These are phyloP conservation scores for Apoderus coryli DNA, from an alignment of 2,888 invertebrate species.

Conservation along the genomic window DNA sequence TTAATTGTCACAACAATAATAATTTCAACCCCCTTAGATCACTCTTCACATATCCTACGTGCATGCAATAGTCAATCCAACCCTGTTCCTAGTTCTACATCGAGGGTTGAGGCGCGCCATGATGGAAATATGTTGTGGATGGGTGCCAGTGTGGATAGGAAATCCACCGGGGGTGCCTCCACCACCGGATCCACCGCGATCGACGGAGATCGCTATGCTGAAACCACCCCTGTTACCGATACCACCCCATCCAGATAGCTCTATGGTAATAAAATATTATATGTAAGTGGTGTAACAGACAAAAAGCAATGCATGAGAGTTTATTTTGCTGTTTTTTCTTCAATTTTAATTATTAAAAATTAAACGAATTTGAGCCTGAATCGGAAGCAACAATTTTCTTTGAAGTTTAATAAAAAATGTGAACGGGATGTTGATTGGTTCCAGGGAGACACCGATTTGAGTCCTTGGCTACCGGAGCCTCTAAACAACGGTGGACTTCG, in stretches of 20 bases:
- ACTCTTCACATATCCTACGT: constrained; percentile 77
- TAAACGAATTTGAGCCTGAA: no score
- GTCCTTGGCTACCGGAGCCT: constrained; percentile 30
- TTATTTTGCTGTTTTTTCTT: constrained; percentile 7
- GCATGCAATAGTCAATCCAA: constrained; percentile 73
- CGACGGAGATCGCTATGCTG: constrained; percentile 41
- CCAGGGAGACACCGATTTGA: constrained; percentile 39
- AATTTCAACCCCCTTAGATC: constrained; percentile 45
- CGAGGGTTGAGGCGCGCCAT: constrained; percentile 58
- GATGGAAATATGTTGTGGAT: constrained; percentile 59
- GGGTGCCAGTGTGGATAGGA: constrained; percentile 31
- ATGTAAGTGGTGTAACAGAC: constrained; percentile 35
- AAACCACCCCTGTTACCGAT: constrained; percentile 41
- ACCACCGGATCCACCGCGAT: constrained; percentile 44
- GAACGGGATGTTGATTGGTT: no score
- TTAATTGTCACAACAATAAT: no score
- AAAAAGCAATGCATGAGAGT: constrained; percentile 12
- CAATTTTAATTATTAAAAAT: no score
- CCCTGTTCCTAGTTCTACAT: constrained; percentile 64
- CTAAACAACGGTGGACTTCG: constrained; percentile 27
- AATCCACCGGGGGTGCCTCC: constrained; percentile 38
- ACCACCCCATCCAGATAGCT: constrained; percentile 35
- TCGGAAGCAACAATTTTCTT: no score
- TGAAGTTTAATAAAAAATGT: no score
- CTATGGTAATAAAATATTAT: constrained; percentile 40